Percentiles rank a stretch among this genome's conserved stretches.
These are phyloP conservation scores for Pocillopora grandis DNA, from an alignment of 92 coral and sea anemone genomes.

Conservation along the genomic window DNA sequence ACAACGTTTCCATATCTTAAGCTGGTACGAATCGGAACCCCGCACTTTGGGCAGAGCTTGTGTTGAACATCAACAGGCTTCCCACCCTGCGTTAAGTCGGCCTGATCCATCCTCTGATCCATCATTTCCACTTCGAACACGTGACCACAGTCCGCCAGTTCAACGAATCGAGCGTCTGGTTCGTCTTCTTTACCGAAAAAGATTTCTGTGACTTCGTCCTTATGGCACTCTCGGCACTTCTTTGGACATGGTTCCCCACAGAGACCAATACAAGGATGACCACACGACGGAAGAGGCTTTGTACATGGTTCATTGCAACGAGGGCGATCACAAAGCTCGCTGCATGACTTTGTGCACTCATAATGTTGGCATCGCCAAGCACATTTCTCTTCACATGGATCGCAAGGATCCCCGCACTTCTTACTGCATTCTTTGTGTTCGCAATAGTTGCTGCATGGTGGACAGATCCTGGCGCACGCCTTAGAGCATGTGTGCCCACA, in stretches of 20 bases:
- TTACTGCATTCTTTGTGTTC: conserved; percentile 75
- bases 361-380: conserved; percentile 75
- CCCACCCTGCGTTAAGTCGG: conserved; percentile 37
- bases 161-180: conserved; percentile 77
- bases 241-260: conserved; percentile 94
- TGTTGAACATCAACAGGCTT: conserved; percentile 58
- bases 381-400: conserved; percentile 68
- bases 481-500: conserved; percentile 81
- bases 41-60: conserved; percentile 81
- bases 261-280: conserved; percentile 88
- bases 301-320: conserved; percentile 74
- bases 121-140: conserved; percentile 74
- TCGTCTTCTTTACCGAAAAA: conserved; percentile 79
- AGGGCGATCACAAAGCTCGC: conserved; percentile 73
- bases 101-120: conserved; percentile 78
- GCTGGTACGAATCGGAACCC: conserved; percentile 74
- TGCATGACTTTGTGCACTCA: conserved; percentile 65
- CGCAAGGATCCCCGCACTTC: conserved; percentile 79
- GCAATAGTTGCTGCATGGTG: conserved; percentile 85
- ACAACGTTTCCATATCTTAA: conserved; percentile 89
- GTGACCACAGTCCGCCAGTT: conserved; percentile 87
- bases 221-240: conserved; percentile 85
- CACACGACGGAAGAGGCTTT: conserved; percentile 50
- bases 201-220: conserved; percentile 81
- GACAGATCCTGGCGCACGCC: conserved; percentile 85